Conservation (phyloP, 2,888 invertebrate species). For the Diaprepes abbreviatus region DNA sequence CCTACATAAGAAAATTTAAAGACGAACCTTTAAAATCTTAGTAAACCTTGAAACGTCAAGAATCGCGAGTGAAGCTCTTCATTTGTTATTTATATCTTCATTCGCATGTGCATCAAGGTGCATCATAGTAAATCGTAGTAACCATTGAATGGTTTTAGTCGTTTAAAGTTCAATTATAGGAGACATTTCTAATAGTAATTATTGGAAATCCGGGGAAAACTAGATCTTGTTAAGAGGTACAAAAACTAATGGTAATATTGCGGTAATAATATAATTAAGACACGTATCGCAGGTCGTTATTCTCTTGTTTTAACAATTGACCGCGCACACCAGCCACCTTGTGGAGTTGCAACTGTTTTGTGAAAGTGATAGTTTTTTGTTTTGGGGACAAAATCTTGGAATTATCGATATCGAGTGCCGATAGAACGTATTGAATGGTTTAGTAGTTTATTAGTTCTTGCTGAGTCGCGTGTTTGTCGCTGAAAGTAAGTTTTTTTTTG, state of each 20-base stretch:
- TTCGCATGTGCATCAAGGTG: neutral
- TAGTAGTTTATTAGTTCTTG: slow-evolving; percentile 11
- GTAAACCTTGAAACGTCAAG: slow-evolving; percentile 1
- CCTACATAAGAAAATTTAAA: slow-evolving; percentile 1
- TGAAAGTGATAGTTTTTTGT: slow-evolving; percentile 49
- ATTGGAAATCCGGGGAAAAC: slow-evolving; percentile 4
- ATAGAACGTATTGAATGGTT: slow-evolving; percentile 17
- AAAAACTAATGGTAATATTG: slow-evolving; percentile 19
- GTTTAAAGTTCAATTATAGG: neutral
- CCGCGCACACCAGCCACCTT: slow-evolving; percentile 34
- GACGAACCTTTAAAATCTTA: neutral
- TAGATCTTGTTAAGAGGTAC: slow-evolving; percentile 20
- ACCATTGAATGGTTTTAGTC: neutral
- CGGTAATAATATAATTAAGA: slow-evolving; percentile 9
- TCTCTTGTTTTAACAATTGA: slow-evolving; percentile 34
- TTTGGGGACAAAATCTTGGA: slow-evolving; percentile 37
- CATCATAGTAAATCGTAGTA: neutral
- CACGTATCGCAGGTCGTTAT: slow-evolving; percentile 35
- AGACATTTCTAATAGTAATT: too few species aligned
- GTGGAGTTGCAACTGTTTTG: slow-evolving; percentile 44
- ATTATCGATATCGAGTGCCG: slow-evolving; percentile 18
- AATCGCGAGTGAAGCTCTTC: slow-evolving; percentile 12
- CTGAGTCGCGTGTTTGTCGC: neutral
- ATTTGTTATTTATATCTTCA: neutral
- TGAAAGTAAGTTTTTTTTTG: slow-evolving; percentile 1